Base-by-base conservation (phyloP, 2,888 invertebrate species). In the Cheiracanthium punctorium region DNA sequence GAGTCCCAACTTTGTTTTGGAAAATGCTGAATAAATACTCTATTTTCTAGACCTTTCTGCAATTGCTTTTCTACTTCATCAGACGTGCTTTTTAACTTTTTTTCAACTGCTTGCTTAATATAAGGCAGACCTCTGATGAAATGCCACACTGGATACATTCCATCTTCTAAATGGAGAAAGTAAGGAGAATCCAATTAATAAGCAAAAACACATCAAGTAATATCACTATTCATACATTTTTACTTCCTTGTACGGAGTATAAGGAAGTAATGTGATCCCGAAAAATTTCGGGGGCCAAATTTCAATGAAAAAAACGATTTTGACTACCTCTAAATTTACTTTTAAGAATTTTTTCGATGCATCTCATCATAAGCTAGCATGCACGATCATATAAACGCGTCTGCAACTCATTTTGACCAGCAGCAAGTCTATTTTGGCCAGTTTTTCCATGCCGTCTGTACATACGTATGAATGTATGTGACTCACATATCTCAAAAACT, bases 1-100 rank as follows among this genome's bases (percentile, higher is more conserved):
- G 24, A 4, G 12, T 20, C 24, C 77, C 72, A 74, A 20, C 48
- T 28, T 12, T 33, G 14, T 73, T 79, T 64, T 20, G 84, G 84
- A 4, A 84, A 8, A 7, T 65, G 58, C 10, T 79, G n/a, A 12
- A 73, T 33, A 69, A 73, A 84, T 17, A 48, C n/a, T 52, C 71
- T 77, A 41, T 69, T 67, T 67, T 82, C 84, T 37, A 84, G 33
- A 29, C 84, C 84, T 58, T 77, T 70, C 20, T 58, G 58, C 52
- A 84, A 67, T 37, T 79, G 37, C 29, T 64, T 73, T 58, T 79
- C 84, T 74, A 84, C 73, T 70, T 70, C 73, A 79, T 79, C 74
- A 37, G 79, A 33, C 8, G 84, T 69, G 24, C 20, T 28, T 58
- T 84, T 79, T 12, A 84, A 52, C 43, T 70, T 73, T n/a, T 84